A percentile compares a stretch with the other conserved stretches of the same genome.
These are phyloP conservation scores for Oriolus oriolus DNA, from an alignment of 2,113 vertebrate species.

Conservation along the genomic window DNA sequence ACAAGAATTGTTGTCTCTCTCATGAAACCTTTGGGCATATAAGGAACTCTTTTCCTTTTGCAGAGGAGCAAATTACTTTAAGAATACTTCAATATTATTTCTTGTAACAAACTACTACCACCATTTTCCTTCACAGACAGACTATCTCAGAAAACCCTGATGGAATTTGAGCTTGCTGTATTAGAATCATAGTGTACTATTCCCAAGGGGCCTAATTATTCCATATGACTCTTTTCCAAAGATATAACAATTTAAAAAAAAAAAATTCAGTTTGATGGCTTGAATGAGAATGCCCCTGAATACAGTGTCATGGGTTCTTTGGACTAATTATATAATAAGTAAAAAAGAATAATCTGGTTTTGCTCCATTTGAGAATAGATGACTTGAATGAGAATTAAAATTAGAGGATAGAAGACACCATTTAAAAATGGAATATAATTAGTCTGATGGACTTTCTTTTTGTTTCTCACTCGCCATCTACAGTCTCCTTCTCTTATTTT, in stretches of 20 bases:
- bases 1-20: neutral
- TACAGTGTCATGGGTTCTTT: neutral
- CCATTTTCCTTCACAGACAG: neutral
- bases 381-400: neutral
- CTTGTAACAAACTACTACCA: neutral
- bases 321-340: rapidly evolving
- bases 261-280: neutral
- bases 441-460: neutral
- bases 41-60: neutral
- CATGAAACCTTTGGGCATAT: neutral
- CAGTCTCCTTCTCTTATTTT: neutral
- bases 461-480: neutral
- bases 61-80: neutral
- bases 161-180: neutral
- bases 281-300: neutral
- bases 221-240: neutral
- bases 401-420: neutral
- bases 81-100: neutral
- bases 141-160: neutral
- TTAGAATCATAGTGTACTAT: neutral
- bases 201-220: neutral
- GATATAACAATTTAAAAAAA: neutral
- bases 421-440: neutral
- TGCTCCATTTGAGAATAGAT: neutral
- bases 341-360: neutral